Evolutionary conservation across 2,888 invertebrate species (phyloP), one percentile per base, ranked within the genome.

Genomic region (Melipona beecheii): DNA sequence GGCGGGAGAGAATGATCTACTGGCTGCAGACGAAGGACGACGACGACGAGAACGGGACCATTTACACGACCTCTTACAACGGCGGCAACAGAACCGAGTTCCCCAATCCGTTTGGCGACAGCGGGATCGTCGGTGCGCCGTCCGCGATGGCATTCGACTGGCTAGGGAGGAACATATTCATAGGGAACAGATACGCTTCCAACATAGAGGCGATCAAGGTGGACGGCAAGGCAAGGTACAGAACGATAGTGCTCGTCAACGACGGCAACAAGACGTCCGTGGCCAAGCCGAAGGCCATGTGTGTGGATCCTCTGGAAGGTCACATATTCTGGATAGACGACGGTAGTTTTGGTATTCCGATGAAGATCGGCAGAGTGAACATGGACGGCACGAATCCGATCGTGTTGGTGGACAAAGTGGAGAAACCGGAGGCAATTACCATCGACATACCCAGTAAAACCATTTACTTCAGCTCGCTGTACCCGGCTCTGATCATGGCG

Each of bases 131-230:
- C 15, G 98, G 99, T 0, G 97, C 98, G 0, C 98, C 99, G 0
- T 97, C 98, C 56, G 96, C 98, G 0, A 96, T 99, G 62, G 99
- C 99, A 0, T 98, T 99, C 92, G 99, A 99, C 94, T 99, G 99
- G 99, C 95, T 99, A 36, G 99, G 99, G 5, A 96, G 99, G 76
- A 99, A 99, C 95, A 94, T 99, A 56, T 99, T 97, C 94, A 97
- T 99, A 94, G 98, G 98, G 49, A 99, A 99, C 92, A 96, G 97
- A 58, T 96, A 97, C 4, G 98, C 98, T 2, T 98, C 98, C 76
- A 99, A 98, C 88, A 97, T 99, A 86, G 99, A 99, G 95, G 96
- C 98, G 2, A 96, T 99, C 0, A 96, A 97, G 87, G 96, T 98
- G 1, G 98, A 98, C 92, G 98, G 98, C 0, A 97, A 98, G 93